Evolutionary conservation across 2,888 invertebrate species (phyloP).

Genomic region (Andrena bicolor): DNA sequence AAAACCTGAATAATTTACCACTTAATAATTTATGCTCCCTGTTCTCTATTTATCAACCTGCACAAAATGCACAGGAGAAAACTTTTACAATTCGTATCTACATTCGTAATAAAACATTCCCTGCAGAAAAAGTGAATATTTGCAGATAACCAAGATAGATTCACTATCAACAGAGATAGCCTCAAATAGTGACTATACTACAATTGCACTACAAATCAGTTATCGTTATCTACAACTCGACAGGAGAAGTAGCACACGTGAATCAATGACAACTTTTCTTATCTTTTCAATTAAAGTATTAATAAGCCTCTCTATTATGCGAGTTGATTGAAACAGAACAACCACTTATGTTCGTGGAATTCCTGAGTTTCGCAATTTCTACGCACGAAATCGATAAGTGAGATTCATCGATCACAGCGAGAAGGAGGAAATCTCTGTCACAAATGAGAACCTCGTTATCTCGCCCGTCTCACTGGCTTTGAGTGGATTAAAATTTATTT

Average conservation of each 20-base stretch:
- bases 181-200: slow-evolving; percentile 11
- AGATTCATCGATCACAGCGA: slow-evolving; percentile 26
- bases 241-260: background rate
- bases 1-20: too few relatives aligned
- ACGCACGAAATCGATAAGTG: slow-evolving; percentile 26
- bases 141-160: background rate
- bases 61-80: background rate
- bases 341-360: background rate
- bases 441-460: slow-evolving; percentile 50
- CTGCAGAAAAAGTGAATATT: too few relatives aligned
- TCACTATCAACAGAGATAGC: background rate
- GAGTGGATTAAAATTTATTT: slow-evolving; percentile 33
- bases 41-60: background rate
- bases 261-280: background rate
- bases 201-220: background rate
- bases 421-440: background rate
- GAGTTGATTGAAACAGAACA: background rate
- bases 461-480: background rate
- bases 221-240: slow-evolving; percentile 1
- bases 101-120: too few relatives aligned
- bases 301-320: too few relatives aligned
- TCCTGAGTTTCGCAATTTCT: background rate
- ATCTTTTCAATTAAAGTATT: background rate
- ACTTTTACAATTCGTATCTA: too few relatives aligned
- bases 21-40: background rate